Conservation (phyloP, 2,113 vertebrate species). For the Ranitomeya variabilis region DNA sequence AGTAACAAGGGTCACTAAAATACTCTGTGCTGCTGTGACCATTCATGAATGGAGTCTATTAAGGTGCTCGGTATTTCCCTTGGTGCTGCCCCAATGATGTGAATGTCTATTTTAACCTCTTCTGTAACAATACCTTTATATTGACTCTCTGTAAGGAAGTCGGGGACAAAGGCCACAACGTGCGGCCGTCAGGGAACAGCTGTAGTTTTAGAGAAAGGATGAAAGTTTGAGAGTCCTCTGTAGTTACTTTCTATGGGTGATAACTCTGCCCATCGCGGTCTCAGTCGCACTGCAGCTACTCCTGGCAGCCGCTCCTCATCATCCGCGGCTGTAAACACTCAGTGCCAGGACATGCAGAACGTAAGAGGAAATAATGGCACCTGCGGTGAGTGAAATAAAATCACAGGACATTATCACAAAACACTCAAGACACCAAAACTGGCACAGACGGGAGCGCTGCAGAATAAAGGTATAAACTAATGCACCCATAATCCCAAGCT, state of each 20-base stretch:
- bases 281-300: neutral
- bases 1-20: neutral
- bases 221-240: too few species aligned
- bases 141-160: neutral
- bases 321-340: neutral
- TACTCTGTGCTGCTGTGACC: neutral
- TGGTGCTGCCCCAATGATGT: too few species aligned
- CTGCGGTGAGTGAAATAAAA: neutral
- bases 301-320: too few species aligned
- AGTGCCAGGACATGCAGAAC: neutral
- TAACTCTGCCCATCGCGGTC: neutral
- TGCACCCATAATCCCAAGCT: too few species aligned
- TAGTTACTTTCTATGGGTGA: neutral
- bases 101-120: too few species aligned
- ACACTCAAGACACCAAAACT: too few species aligned
- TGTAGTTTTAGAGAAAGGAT: too few species aligned
- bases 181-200: too few species aligned
- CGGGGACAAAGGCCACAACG: too few species aligned
- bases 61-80: too few species aligned
- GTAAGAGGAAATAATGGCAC: neutral
- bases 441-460: too few species aligned
- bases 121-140: too few species aligned
- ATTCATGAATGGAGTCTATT: neutral
- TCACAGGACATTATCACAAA: neutral
- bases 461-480: neutral